Percentiles rank a stretch among this genome's conserved stretches.
Conservation (phyloP, 2,888 invertebrate species). For the Cancer borealis region DNA sequence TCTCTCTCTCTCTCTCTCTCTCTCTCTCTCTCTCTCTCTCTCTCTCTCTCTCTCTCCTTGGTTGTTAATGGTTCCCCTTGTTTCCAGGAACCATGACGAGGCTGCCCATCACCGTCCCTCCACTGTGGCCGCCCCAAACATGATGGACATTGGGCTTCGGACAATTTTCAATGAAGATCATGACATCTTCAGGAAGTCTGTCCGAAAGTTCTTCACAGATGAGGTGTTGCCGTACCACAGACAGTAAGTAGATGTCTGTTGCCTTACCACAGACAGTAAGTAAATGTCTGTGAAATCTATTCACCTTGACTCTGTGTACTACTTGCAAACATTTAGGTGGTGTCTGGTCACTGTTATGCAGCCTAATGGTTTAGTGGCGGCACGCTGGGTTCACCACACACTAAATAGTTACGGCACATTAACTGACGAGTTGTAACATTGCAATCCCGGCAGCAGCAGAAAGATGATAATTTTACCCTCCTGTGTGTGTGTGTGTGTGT, state of each 20-base stretch:
- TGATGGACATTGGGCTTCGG: slow-evolving; percentile 80
- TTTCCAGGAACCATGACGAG: slow-evolving; percentile 27
- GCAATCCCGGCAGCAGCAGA: too few relatives aligned
- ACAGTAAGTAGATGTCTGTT: slow-evolving; percentile 77
- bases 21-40: slow-evolving; percentile 16
- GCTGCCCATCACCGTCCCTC: slow-evolving; percentile 69
- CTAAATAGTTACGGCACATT: too few relatives aligned
- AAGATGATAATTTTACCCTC: not conserved
- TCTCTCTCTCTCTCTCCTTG: not conserved
- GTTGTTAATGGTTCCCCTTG: not conserved
- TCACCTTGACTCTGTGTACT: not conserved
- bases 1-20: slow-evolving; percentile 14
- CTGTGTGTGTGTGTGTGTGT: not conserved
- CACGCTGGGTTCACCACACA: too few relatives aligned
- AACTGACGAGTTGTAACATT: too few relatives aligned
- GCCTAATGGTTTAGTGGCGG: too few relatives aligned
- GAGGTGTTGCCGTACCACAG: slow-evolving; percentile 80
- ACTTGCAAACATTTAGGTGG: not conserved
- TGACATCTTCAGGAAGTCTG: slow-evolving; percentile 80
- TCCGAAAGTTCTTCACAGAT: slow-evolving; percentile 80
- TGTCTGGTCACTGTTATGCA: not conserved
- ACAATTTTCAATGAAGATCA: slow-evolving; percentile 80
- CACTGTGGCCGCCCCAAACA: slow-evolving; percentile 77
- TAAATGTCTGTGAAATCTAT: not conserved
- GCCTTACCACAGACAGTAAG: not conserved